Conservation (phyloP, 92 coral and sea anemone genomes). For the Pocillopora meandrina region DNA sequence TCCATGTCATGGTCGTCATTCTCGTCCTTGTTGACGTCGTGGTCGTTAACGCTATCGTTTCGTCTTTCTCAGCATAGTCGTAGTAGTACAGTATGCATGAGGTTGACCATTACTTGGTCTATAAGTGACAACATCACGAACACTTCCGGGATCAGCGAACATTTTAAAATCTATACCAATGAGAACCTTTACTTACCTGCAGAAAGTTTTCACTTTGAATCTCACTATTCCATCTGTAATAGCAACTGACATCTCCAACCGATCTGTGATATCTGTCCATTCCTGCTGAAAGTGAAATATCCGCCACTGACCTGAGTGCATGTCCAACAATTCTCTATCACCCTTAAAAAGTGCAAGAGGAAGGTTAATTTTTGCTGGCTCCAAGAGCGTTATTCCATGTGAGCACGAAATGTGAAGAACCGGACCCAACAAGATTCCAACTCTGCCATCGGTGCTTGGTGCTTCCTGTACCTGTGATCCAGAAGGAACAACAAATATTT, state of each 20-base stretch:
- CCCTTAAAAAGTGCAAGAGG: conserved; percentile 6
- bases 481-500: not conserved
- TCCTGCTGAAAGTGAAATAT: not conserved
- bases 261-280: conserved; percentile 4
- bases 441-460: not conserved
- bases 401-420: conserved; percentile 18
- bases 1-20: no score
- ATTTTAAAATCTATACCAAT: no score
- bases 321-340: not conserved
- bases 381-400: not conserved
- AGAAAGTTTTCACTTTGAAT: conserved; percentile 16
- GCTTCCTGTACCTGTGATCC: conserved; percentile 13
- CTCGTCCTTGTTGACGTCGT: no score
- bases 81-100: no score
- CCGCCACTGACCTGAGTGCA: not conserved
- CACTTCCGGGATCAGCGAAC: no score
- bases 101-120: no score
- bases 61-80: no score
- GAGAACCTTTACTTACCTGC: not conserved
- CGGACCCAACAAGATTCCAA: conserved; percentile 6
- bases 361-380: conserved; percentile 6
- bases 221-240: conserved; percentile 2
- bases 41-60: no score
- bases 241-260: not conserved
- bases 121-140: no score